A percentile compares a stretch with the other conserved stretches of the same genome.
Conservation (phyloP, 2,113 vertebrate species). For the Jaculus jaculus region DNA sequence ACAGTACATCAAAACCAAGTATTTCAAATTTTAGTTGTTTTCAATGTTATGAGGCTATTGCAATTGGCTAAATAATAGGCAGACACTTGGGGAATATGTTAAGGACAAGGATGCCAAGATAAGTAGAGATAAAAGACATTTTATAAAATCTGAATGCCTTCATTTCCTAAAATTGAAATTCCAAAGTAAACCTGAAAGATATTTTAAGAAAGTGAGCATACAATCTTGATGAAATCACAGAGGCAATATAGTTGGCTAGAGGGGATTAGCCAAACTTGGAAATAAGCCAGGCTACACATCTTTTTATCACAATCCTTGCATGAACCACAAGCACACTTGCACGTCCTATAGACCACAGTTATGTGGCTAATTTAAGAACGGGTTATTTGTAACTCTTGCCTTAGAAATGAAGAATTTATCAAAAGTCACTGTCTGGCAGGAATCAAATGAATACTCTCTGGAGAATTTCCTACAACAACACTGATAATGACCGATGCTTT, state of each 20-base stretch:
- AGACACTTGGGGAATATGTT: not conserved
- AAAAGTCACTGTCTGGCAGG: conserved; percentile 15
- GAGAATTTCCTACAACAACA: not conserved
- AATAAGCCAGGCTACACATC: not conserved
- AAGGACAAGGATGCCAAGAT: not conserved
- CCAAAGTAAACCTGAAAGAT: conserved; percentile 37
- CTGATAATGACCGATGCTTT: not conserved
- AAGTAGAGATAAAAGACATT: not conserved
- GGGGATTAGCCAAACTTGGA: not conserved
- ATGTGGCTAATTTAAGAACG: not conserved
- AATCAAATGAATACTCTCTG: conserved; percentile 26
- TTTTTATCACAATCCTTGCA: not conserved
- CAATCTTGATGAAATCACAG: conserved; percentile 42
- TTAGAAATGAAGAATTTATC: conserved; percentile 50
- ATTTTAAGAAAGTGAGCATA: conserved; percentile 15
- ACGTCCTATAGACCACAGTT: not conserved
- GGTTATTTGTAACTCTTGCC: conserved; percentile 48
- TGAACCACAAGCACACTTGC: not conserved
- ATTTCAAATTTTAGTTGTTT: conserved; percentile 44
- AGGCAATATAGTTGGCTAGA: not conserved
- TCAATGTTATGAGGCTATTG: not conserved
- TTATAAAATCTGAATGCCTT: not conserved
- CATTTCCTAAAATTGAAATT: not conserved
- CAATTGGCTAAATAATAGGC: conserved; percentile 9
- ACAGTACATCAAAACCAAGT: conserved; percentile 22